These are phyloP conservation scores for Pseudonaja textilis DNA, from an alignment of 2,113 vertebrate genomes.

Conservation along the genomic window DNA sequence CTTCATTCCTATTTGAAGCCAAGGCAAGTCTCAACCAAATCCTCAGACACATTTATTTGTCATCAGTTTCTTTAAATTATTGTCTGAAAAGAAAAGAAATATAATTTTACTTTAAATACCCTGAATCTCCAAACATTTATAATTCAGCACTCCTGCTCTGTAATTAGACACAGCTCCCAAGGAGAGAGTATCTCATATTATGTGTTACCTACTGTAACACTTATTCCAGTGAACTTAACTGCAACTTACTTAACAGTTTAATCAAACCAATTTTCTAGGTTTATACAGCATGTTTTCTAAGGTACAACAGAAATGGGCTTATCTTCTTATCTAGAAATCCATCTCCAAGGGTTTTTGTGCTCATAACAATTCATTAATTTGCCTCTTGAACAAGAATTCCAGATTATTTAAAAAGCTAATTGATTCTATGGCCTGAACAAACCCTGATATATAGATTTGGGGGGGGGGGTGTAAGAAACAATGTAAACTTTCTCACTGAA, in stretches of 20 bases:
- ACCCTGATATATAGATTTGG: background rate
- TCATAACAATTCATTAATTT: background rate
- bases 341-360: background rate
- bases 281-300: background rate
- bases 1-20: background rate
- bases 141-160: background rate
- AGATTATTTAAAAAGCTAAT: background rate
- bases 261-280: background rate
- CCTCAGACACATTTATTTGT: background rate
- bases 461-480: background rate
- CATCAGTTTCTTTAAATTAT: background rate
- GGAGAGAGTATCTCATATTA: background rate
- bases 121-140: background rate
- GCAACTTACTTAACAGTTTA: background rate
- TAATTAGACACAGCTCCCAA: background rate
- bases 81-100: slow-evolving; percentile 17
- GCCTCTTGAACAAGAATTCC: background rate
- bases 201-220: background rate
- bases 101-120: background rate
- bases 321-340: background rate
- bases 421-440: background rate
- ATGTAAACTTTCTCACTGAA: background rate
- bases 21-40: background rate
- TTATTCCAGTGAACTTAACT: background rate
- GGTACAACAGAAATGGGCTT: background rate